Conservation (phyloP, 1,140 invertebrate genomes). For the Drosophila sucinea region DNA sequence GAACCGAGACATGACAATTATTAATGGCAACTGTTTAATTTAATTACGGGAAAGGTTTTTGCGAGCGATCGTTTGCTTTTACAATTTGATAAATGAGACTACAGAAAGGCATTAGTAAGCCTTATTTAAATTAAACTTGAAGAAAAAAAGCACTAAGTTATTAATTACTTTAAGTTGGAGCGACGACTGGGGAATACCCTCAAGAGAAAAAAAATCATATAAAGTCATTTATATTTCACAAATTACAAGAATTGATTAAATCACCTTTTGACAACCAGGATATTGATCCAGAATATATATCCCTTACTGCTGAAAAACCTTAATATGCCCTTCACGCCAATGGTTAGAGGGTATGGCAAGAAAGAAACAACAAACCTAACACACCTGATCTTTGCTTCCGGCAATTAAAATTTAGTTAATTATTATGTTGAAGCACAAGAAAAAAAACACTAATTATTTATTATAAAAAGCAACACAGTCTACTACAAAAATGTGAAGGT, state of each 20-base stretch:
- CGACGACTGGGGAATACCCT: background rate
- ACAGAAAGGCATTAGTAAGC: conserved; percentile 27
- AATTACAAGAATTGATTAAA: no score
- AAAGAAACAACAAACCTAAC: conserved; percentile 18
- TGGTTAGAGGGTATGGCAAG: background rate
- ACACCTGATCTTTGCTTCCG: conserved; percentile 59
- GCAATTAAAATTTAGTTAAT: conserved; percentile 62
- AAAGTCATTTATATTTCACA: no score
- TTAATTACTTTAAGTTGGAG: background rate
- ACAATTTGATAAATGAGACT: conserved; percentile 38
- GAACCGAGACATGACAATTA: conserved; percentile 58
- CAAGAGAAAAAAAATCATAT: no score
- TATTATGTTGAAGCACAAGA: conserved; percentile 34
- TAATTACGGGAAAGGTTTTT: conserved; percentile 70
- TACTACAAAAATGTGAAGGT: conserved; percentile 58
- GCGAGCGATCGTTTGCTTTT: conserved; percentile 33
- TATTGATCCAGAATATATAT: background rate
- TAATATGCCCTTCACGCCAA: background rate
- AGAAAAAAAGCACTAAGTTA: conserved; percentile 17
- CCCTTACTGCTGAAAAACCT: no score
- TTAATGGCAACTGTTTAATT: conserved; percentile 75
- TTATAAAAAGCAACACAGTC: conserved; percentile 35
- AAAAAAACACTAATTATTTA: conserved; percentile 67
- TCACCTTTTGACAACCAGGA: no score
- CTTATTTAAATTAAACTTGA: conserved; percentile 35